Conservation (phyloP, 2,797 vertebrate species). For the Crocodylus rhombifer region DNA sequence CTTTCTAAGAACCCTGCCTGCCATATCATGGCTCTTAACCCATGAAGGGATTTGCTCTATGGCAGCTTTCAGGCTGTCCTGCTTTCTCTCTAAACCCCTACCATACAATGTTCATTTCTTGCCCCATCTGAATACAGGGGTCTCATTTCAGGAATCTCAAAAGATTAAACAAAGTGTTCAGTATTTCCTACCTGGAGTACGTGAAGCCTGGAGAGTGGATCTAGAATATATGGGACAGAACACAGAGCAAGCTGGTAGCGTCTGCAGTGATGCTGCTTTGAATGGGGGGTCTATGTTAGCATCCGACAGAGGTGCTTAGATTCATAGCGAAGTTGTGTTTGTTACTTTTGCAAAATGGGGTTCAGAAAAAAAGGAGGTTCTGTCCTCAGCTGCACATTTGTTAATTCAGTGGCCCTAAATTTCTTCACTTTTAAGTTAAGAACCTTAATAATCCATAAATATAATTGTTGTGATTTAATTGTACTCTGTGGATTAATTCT, state of each 20-base stretch:
- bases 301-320: neutral
- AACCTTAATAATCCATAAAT: neutral
- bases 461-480: neutral
- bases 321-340: neutral
- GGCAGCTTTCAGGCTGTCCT: neutral
- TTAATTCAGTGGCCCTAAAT: neutral
- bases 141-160: neutral
- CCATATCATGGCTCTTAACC: fast-evolving
- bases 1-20: neutral
- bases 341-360: neutral
- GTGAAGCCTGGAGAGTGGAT: neutral
- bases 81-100: neutral
- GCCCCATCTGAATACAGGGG: neutral
- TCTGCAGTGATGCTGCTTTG: neutral
- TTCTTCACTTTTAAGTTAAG: neutral
- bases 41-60: neutral
- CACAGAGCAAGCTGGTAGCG: neutral
- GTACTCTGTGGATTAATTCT: neutral
- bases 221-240: neutral
- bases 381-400: neutral
- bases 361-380: neutral
- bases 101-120: neutral
- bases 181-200: neutral
- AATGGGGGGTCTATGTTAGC: neutral
- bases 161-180: neutral